These are phyloP conservation scores for Zoanthus sansibaricus DNA, from an alignment of 92 coral and sea anemone species.

Conservation along the genomic window DNA sequence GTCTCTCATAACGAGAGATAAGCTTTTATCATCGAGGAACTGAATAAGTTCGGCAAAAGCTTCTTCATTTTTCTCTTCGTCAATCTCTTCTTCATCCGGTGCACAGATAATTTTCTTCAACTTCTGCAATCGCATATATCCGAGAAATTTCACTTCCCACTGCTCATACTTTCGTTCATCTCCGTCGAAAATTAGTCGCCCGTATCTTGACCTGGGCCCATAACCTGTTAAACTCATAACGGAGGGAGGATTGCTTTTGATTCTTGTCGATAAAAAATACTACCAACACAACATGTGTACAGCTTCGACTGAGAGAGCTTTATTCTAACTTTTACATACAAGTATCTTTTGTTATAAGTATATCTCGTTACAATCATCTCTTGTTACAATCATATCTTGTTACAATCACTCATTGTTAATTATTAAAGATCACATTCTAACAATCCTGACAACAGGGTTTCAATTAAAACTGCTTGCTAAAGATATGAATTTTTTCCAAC, in stretches of 20 bases:
- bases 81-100: constrained; percentile 11
- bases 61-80: constrained; percentile 39
- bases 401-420: neutral
- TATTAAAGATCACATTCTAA: constrained; percentile 10
- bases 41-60: constrained; percentile 69
- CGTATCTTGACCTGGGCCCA: constrained; percentile 72
- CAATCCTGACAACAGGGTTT: neutral
- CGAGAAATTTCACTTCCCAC: constrained; percentile 75
- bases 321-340: neutral
- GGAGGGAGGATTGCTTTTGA: constrained; percentile 30
- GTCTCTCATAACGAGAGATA: constrained; percentile 56
- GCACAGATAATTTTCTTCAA: constrained; percentile 38
- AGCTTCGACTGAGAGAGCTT: neutral
- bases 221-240: constrained; percentile 64
- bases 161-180: constrained; percentile 64
- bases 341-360: neutral
- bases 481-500: too few species aligned
- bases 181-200: constrained; percentile 7
- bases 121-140: constrained; percentile 59
- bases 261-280: neutral
- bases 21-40: constrained; percentile 62
- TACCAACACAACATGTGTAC: neutral
- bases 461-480: too few species aligned
- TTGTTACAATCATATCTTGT: neutral
- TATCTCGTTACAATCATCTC: neutral